Percentiles rank a stretch among this genome's conserved stretches.
Evolutionary conservation across 2,888 invertebrate genomes (phyloP).

Genomic region (Andrena bucephala): DNA sequence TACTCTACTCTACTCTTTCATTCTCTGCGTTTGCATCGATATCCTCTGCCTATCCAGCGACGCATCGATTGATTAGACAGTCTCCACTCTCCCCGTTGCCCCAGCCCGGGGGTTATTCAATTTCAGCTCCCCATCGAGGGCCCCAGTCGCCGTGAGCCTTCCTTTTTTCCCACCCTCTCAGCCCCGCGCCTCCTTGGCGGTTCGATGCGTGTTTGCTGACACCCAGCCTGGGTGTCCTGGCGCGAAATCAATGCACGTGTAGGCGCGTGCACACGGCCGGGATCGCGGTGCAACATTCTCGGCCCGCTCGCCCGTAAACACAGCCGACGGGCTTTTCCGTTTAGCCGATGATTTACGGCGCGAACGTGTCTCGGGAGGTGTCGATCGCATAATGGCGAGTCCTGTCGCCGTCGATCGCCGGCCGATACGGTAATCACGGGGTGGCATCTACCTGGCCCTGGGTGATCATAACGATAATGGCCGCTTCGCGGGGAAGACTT

Average conservation of each 20-base stretch:
- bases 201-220: constrained; percentile 3
- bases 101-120: background rate
- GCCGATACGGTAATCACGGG: constrained; percentile 83
- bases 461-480: constrained; percentile 81
- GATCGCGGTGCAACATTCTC: constrained; percentile 55
- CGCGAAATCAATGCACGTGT: constrained; percentile 59
- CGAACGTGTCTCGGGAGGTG: constrained; percentile 81
- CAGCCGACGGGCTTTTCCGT: constrained; percentile 76
- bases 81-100: background rate
- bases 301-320: constrained; percentile 65
- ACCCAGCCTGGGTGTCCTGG: constrained; percentile 43
- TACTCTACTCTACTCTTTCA: no score
- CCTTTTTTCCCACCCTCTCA: background rate
- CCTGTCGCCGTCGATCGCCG: constrained; percentile 80
- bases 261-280: constrained; percentile 53
- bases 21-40: background rate
- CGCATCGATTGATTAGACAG: constrained; percentile 42
- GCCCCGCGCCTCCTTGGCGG: background rate
- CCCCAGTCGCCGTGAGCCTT: background rate
- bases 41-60: background rate
- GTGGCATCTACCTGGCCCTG: constrained; percentile 79
- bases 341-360: constrained; percentile 79
- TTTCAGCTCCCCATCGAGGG: constrained; percentile 23
- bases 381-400: constrained; percentile 82
- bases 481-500: constrained; percentile 79